Evolutionary conservation across 1,140 invertebrate species (phyloP), one percentile per base, ranked within the genome.

Genomic region (Listronotus oregonensis): DNA sequence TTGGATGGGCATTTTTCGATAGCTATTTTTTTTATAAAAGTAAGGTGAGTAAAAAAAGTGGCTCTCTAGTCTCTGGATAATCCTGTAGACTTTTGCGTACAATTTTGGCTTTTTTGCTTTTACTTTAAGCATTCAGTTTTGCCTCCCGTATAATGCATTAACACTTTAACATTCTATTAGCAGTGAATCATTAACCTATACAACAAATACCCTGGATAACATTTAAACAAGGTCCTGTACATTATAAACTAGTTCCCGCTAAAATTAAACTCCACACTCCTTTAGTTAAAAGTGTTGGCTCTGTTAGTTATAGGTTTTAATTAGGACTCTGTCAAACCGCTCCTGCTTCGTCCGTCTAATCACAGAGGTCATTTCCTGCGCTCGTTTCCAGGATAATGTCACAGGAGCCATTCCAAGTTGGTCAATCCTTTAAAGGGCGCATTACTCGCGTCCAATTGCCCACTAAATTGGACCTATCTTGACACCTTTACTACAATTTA

Each of bases 391-490:
- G 69, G 72, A 75, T 77, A 75, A 77, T 74, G 74, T 72, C 73
- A 67, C 62, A 66, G 68, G 71, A 69, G 67, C 73, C 75, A 71
- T 73, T 71, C 63, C 69, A 72, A 76, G 37, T 73, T 70, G 72
- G 71, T 73, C 76, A 73, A 76, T 77, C 76, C 75, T 78, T 77
- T 78, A 73, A 74, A 75, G 73, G 73, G 70, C 71, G 71, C 75
- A 74, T 78, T 78, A 78, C 75, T 76, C 73, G 73, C 72, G 73
- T 77, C 71, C 74, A 76, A 78, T 77, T 74, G 77, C 72, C 73
- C 75, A 74, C 71, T 78, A 78, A 78, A 78, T 78, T 77, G 75
- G 69, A 72, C 63, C 77, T 78, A 78, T 78, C 77, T 78, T 77
- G 77, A 76, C 77, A 78, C 77, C 75, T 78, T 74, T 74, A 73